Conservation (phyloP, 2,797 vertebrate species). For the Argyrosomus regius region DNA sequence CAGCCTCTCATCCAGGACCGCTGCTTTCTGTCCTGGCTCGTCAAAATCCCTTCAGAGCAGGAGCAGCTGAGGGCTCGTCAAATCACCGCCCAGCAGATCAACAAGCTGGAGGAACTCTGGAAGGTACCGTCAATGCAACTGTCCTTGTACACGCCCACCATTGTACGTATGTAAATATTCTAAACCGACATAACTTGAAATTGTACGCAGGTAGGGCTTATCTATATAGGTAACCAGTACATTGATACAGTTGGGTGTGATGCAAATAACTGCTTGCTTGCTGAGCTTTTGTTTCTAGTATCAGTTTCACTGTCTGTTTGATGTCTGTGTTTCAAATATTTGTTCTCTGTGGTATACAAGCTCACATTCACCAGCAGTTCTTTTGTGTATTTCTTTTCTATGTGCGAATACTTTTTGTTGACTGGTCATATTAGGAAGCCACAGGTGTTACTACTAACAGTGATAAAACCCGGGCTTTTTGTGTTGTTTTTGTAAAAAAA, state of each 20-base stretch:
- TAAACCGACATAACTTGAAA: conserved; percentile 9
- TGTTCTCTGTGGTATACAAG: background rate
- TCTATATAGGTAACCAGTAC: background rate
- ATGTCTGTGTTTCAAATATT: background rate
- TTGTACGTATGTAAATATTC: conserved; percentile 30
- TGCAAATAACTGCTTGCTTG: conserved; percentile 17
- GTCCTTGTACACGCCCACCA: background rate
- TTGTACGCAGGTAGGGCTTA: background rate
- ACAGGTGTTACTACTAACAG: background rate
- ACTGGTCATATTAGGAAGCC: background rate
- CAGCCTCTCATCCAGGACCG: conserved; percentile 98
- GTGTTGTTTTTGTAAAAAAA: too few relatives aligned
- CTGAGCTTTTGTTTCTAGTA: background rate
- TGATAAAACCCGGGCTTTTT: background rate
- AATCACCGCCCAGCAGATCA: conserved; percentile 98
- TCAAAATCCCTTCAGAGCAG: conserved; percentile 98
- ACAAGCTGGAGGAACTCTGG: conserved; percentile 99
- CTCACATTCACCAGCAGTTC: background rate
- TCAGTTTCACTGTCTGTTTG: background rate
- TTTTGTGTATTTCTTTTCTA: background rate
- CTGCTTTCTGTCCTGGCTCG: conserved; percentile 98
- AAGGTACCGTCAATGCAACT: conserved; percentile 87
- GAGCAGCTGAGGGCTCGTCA: conserved; percentile 96
- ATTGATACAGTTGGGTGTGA: conserved; percentile 26
- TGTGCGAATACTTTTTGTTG: background rate